Evolutionary conservation across 64 coral and sea anemone genomes (phyloP).

Genomic region (Porites lutea): DNA sequence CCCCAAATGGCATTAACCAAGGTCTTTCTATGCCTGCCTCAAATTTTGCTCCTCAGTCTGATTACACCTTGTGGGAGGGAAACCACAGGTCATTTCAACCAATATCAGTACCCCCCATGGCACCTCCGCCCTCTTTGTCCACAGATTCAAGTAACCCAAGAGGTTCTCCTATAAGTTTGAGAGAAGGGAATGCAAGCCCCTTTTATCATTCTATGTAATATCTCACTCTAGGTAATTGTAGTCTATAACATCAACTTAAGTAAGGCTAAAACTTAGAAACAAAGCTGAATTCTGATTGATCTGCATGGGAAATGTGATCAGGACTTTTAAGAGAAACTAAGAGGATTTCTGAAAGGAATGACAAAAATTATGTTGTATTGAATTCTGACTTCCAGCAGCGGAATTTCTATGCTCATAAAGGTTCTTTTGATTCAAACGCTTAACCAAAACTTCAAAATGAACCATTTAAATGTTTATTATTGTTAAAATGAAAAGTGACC

Average conservation of each 20-base stretch:
- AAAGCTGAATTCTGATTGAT: background rate
- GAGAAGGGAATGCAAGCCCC: constrained; percentile 4
- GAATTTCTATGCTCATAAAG: constrained; percentile 35
- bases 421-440: constrained; percentile 20
- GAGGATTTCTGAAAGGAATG: too few species aligned
- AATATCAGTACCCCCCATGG: background rate
- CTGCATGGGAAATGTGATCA: too few species aligned
- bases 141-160: constrained; percentile 9
- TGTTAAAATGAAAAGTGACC: background rate
- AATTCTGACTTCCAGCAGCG: constrained; percentile 24
- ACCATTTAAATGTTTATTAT: background rate
- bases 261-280: background rate
- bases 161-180: constrained; percentile 11
- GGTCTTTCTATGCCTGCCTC: background rate
- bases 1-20: background rate
- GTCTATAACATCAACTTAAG: background rate
- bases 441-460: constrained; percentile 11
- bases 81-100: constrained; percentile 15
- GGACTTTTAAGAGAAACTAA: too few species aligned
- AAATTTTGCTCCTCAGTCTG: constrained; percentile 15
- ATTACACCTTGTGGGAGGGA: constrained; percentile 31
- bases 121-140: background rate
- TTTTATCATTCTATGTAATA: constrained; percentile 9
- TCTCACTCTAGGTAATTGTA: background rate
- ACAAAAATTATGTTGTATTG: constrained; percentile 5